Evolutionary conservation across 2,113 vertebrate species (phyloP), one percentile per base, ranked within the genome.

Genomic region (Python bivittatus): DNA sequence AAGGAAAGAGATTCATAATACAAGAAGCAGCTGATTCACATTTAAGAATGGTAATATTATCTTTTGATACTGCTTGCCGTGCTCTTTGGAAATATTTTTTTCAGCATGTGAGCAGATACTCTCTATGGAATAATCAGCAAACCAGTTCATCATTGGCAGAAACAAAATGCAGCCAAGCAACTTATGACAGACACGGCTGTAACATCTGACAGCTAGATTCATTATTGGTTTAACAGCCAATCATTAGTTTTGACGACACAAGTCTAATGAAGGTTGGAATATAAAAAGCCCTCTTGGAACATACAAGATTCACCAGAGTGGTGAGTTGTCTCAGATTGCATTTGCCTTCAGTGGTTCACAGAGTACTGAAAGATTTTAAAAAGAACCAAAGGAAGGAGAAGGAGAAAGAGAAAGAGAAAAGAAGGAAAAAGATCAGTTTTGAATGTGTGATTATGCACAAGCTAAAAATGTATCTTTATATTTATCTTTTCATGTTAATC

Each of bases 191-290:
- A 97, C 97, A 98, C 98, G 97, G 96, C 96, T 98, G 97, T 98
- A 98, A 97, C 97, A 98, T 98, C 98, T 98, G 98, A 98, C 98
- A 98, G 98, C 97, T 97, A 98, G 98, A 98, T 98, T 98, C 98
- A 98, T 99, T 99, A 99, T 99, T 98, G 98, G 97, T 97, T 97
- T 97, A 97, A 97, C 98, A 99, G 98, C 99, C 99, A 99, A 99
- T 99, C 98, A 95, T 98, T 94, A 98, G 97, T 98, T 97, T 98
- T 98, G 98, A 99, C 98, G 98, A 98, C 98, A 99, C 97, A 98
- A 97, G 98, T 98, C 98, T 98, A 98, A 98, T 98, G 97, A 97
- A 98, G 98, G 98, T 98, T 97, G 98, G 97, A 97, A 98, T 99
- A 99, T 99, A 99, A 99, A 98, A 99, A 98, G 98, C 97, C 97